A percentile compares a stretch with the other conserved stretches of the same genome.
Conservation (phyloP, 2,797 vertebrate species). For the Rhinella marina region DNA sequence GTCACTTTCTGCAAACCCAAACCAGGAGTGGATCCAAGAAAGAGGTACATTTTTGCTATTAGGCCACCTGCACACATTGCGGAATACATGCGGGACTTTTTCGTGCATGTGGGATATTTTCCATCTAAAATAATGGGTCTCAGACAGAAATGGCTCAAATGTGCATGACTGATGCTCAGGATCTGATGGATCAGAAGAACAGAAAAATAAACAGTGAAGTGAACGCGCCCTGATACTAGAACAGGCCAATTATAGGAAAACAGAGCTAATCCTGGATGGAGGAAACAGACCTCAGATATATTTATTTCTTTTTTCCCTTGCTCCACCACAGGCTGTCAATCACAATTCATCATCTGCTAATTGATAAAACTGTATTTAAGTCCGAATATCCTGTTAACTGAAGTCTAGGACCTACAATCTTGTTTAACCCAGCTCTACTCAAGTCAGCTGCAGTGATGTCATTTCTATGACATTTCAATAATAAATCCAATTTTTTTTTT, state of each 20-base stretch:
- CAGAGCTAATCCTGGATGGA: background rate
- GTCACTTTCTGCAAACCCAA: too few relatives aligned
- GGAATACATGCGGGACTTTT: too few relatives aligned
- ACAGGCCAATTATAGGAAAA: background rate
- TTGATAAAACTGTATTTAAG: slow-evolving; percentile 14
- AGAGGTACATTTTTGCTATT: too few relatives aligned
- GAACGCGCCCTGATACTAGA: too few relatives aligned
- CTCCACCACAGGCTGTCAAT: background rate
- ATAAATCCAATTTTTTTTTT: slow-evolving; percentile 4
- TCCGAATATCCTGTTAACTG: background rate
- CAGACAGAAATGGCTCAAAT: too few relatives aligned
- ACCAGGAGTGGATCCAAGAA: too few relatives aligned
- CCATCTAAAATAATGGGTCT: too few relatives aligned
- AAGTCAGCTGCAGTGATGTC: slow-evolving; percentile 32
- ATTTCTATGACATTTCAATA: slow-evolving; percentile 13
- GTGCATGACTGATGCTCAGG: too few relatives aligned
- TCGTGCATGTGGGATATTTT: too few relatives aligned
- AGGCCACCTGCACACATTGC: too few relatives aligned
- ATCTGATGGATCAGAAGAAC: too few relatives aligned
- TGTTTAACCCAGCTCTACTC: background rate
- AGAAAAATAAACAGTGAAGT: too few relatives aligned
- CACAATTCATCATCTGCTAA: slow-evolving; percentile 1
- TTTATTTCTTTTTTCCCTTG: background rate
- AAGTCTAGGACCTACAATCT: background rate
- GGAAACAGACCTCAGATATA: background rate